phyloP scores from a whole-genome alignment of 30 jellyfish, hydroid and myxozoan genomes.

The Pelagia noctiluca region DNA sequence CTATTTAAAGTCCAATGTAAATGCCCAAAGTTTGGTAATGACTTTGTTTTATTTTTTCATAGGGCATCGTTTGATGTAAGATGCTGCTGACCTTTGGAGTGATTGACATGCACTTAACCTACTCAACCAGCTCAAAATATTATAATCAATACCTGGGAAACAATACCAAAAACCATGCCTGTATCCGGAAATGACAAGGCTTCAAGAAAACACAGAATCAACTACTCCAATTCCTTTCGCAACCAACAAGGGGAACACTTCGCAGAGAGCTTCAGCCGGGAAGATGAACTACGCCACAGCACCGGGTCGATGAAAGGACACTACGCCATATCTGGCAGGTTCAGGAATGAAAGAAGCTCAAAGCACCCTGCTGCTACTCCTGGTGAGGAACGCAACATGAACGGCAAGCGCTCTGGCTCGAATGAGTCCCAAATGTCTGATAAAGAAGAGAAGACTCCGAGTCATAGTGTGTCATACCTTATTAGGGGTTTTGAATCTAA shows the following conservation, averaged over 20 bases:
- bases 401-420: constrained; percentile 55
- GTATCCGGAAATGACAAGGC: constrained; percentile 43
- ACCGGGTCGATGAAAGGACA: constrained; percentile 85
- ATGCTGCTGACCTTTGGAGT: not conserved
- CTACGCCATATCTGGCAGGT: constrained; percentile 10
- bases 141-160: not conserved
- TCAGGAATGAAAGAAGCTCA: constrained; percentile 25
- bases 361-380: constrained; percentile 21
- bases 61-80: not conserved
- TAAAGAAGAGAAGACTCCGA: constrained; percentile 34
- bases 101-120: not conserved
- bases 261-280: constrained; percentile 71
- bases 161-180: constrained; percentile 2
- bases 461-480: constrained; percentile 73
- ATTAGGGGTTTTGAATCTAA: constrained; percentile 90
- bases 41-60: not conserved
- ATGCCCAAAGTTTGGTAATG: too few species aligned
- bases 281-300: constrained; percentile 82
- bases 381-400: constrained; percentile 47
- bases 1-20: too few species aligned
- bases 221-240: constrained; percentile 76
- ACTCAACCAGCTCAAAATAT: not conserved
- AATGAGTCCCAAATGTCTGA: constrained; percentile 54
- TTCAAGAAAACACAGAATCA: constrained; percentile 51
- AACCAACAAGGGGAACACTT: constrained; percentile 21